These are phyloP conservation scores for Psittacus erithacus DNA, from an alignment of 2,113 vertebrate species.

Conservation along the genomic window DNA sequence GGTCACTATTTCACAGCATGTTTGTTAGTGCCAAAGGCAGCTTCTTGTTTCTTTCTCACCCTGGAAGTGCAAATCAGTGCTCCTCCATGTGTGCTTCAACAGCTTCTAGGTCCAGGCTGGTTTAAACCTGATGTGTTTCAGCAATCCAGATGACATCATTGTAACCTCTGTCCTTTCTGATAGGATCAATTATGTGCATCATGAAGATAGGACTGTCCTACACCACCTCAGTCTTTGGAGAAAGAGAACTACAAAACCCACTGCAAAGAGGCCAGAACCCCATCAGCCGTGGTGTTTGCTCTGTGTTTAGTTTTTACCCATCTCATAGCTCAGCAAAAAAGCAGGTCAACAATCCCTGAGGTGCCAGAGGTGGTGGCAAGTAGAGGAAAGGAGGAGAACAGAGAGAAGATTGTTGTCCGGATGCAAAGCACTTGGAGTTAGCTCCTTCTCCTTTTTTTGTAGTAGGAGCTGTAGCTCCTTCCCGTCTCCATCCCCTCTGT, in stretches of 20 bases:
- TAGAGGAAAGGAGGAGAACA: neutral
- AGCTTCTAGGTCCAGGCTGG: neutral
- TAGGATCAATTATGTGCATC: accelerated
- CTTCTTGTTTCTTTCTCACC: neutral
- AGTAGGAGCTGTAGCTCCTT: neutral
- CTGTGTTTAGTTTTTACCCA: neutral
- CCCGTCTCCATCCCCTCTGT: accelerated
- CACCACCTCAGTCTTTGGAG: neutral
- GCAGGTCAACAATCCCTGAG: neutral
- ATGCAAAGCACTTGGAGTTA: neutral
- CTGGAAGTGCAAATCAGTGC: neutral
- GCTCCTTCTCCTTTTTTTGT: neutral
- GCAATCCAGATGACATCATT: neutral
- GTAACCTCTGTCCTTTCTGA: neutral
- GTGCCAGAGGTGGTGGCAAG: neutral
- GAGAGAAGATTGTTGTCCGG: neutral
- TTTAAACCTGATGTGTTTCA: neutral
- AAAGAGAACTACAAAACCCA: neutral
- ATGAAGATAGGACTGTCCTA: neutral
- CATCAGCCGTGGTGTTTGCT: accelerated
- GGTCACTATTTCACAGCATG: neutral
- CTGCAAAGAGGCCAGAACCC: neutral
- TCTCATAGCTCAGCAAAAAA: neutral
- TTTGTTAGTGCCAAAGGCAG: neutral
- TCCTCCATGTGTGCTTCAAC: neutral